Conservation (phyloP, 2,797 vertebrate species). For the Rhynchonycteris naso region DNA sequence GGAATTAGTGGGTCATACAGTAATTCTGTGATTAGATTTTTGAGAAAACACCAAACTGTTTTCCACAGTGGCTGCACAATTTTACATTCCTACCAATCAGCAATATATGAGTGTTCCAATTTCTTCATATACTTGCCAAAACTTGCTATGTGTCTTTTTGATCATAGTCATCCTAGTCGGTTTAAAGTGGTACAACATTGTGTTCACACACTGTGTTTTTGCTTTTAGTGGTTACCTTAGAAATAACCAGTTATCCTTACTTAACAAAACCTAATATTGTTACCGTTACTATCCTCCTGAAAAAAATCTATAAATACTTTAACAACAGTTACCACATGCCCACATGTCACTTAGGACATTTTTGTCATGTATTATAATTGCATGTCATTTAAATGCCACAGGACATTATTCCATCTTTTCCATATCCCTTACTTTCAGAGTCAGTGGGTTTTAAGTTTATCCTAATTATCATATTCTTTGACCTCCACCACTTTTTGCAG, state of each 20-base stretch:
- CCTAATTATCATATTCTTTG: conserved; percentile 26
- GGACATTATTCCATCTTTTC: background rate
- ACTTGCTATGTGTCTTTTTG: background rate
- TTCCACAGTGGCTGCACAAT: background rate
- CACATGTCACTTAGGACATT: background rate
- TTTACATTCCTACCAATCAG: background rate
- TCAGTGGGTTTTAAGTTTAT: background rate
- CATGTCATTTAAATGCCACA: background rate
- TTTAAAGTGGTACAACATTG: background rate
- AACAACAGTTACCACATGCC: background rate
- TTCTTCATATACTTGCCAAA: background rate
- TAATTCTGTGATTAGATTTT: background rate
- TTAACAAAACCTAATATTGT: background rate
- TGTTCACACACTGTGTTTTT: background rate
- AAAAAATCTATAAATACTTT: background rate
- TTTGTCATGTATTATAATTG: background rate
- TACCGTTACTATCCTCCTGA: background rate
- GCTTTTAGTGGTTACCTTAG: background rate
- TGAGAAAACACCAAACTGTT: background rate
- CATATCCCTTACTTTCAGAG: background rate
- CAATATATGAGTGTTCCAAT: background rate
- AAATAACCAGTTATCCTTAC: background rate
- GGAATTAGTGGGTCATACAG: background rate
- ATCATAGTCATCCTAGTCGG: background rate
- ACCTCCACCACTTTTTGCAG: background rate